These are phyloP conservation scores for Dioctria rufipes DNA, from an alignment of 2,888 invertebrate genomes.

Conservation along the genomic window DNA sequence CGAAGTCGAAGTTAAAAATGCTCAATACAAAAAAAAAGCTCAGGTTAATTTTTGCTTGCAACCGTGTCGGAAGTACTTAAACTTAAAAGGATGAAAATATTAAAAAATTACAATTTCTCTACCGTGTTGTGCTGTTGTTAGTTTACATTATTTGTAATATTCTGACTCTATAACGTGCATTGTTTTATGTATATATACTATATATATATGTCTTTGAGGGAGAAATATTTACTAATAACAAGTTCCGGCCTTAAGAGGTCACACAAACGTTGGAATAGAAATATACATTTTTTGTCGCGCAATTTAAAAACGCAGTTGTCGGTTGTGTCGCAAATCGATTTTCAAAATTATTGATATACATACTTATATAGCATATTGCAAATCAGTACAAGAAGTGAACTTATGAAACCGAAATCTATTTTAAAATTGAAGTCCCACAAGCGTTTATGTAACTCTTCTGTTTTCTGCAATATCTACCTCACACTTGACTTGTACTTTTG, in stretches of 20 bases:
- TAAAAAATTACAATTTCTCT: background rate
- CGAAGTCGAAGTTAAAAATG: constrained; percentile 12
- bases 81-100: background rate
- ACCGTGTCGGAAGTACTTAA: constrained; percentile 31
- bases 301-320: background rate
- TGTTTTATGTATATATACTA: too few relatives aligned
- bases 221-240: too few relatives aligned
- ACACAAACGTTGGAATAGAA: too few relatives aligned
- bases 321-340: constrained; percentile 17
- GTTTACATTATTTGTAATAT: too few relatives aligned
- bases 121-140: too few relatives aligned
- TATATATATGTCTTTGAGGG: too few relatives aligned
- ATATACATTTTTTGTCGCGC: background rate
- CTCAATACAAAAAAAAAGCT: constrained; percentile 10
- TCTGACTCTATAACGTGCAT: too few relatives aligned
- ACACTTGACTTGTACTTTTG: constrained; percentile 8
- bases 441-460: constrained; percentile 40
- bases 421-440: constrained; percentile 52
- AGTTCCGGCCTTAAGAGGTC: too few relatives aligned
- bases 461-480: background rate
- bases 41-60: constrained; percentile 43
- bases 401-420: constrained; percentile 40
- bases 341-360: constrained; percentile 41
- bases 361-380: background rate
- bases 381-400: constrained; percentile 36